Percentiles rank a stretch among this genome's conserved stretches.
phyloP scores from a whole-genome alignment of 2,888 invertebrate genomes.

The Agrenia bidenticulata region DNA sequence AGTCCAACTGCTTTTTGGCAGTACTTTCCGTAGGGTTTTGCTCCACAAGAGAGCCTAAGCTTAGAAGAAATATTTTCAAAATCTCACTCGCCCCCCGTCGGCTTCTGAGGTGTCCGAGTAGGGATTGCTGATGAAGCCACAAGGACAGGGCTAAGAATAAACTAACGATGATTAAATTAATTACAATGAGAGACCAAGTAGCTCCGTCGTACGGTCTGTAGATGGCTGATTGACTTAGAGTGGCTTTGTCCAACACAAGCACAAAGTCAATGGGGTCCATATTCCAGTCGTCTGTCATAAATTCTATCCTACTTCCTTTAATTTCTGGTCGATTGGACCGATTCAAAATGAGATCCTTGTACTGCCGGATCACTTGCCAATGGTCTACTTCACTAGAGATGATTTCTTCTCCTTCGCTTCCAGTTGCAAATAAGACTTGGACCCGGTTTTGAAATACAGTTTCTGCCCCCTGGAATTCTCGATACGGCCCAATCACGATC shows the following conservation, averaged over 20 bases:
- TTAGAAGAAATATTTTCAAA: not conserved
- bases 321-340: not conserved
- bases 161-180: not conserved
- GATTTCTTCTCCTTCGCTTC: not conserved
- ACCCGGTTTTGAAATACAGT: not conserved
- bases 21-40: constrained; percentile 9
- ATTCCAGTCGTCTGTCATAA: not conserved
- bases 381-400: constrained; percentile 1
- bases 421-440: not conserved
- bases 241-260: constrained; percentile 3
- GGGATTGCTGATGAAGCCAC: not conserved
- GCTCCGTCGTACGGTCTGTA: not conserved
- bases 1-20: not conserved
- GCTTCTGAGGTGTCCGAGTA: not conserved
- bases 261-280: not conserved
- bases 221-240: constrained; percentile 1
- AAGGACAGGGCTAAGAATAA: not conserved
- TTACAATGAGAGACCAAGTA: not conserved
- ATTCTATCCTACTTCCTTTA: not conserved
- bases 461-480: not conserved
- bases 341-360: not conserved
- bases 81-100: not conserved
- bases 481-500: not conserved
- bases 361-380: no score
- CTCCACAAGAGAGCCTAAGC: constrained; percentile 1